Conservation (phyloP, 2,113 vertebrate species). For the Pantherophis guttatus region DNA sequence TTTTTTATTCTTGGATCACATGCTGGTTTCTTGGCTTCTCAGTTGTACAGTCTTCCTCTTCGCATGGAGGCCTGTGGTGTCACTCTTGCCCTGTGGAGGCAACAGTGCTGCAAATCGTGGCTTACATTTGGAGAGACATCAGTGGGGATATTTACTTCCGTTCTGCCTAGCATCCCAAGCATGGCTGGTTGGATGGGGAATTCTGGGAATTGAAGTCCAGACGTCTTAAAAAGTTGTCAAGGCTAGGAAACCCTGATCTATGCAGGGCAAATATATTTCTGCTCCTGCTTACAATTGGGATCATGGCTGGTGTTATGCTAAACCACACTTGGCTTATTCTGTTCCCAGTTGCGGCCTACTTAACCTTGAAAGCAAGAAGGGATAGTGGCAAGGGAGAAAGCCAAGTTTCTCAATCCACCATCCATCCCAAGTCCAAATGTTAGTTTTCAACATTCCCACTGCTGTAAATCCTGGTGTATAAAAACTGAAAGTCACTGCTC, state of each 20-base stretch:
- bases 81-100: not conserved
- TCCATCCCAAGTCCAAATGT: not conserved
- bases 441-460: not conserved
- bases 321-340: not conserved
- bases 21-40: not conserved
- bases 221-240: not conserved
- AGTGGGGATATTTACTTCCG: not conserved
- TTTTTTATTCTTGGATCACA: not conserved
- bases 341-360: not conserved
- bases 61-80: not conserved
- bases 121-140: not conserved
- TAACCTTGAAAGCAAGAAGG: not conserved
- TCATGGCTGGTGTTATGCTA: not conserved
- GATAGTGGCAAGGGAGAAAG: not conserved
- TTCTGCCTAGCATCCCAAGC: too few species aligned
- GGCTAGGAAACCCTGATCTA: not conserved
- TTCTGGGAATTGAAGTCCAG: not conserved
- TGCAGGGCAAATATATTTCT: not conserved
- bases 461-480: not conserved
- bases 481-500: not conserved
- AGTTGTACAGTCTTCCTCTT: not conserved
- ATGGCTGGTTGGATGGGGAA: not conserved
- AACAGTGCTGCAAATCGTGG: not conserved
- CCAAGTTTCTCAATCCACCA: not conserved
- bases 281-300: not conserved